Percentiles rank a stretch among this genome's conserved stretches.
Conservation (phyloP, 2,888 invertebrate genomes). For the Ormyrus pomaceus region DNA sequence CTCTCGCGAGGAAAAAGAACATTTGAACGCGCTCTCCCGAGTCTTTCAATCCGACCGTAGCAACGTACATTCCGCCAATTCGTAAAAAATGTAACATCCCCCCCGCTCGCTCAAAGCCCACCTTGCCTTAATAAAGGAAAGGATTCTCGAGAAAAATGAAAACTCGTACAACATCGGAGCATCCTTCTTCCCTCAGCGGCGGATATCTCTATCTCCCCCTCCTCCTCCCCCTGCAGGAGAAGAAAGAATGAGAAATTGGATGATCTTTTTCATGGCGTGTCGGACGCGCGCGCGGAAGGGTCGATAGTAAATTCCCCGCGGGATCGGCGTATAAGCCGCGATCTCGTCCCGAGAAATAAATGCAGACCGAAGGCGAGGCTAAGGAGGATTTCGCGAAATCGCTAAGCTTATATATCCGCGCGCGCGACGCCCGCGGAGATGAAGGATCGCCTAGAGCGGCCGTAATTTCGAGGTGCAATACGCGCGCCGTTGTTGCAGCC, state of each 20-base stretch:
- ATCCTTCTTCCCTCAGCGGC: constrained; percentile 2
- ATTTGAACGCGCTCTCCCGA: too few species aligned
- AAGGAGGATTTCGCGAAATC: constrained; percentile 3
- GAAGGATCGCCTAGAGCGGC: constrained; percentile 11
- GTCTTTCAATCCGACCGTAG: too few species aligned
- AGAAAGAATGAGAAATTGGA: constrained; percentile 51
- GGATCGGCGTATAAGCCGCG: neutral
- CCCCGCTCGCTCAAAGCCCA: neutral
- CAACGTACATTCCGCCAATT: too few species aligned
- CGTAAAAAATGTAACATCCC: too few species aligned
- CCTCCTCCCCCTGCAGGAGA: neutral
- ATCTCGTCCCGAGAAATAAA: constrained; percentile 22
- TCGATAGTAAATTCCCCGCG: constrained; percentile 45
- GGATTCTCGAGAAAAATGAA: constrained; percentile 40
- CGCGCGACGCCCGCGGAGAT: neutral
- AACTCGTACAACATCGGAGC: constrained; percentile 19
- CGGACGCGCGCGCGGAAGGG: constrained; percentile 12
- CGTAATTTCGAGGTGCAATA: constrained; percentile 24
- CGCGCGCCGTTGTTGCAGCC: neutral
- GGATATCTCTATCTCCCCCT: neutral
- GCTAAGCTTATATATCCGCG: neutral
- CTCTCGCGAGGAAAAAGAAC: too few species aligned
- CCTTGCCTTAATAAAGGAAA: constrained; percentile 15
- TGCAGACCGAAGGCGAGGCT: constrained; percentile 11
- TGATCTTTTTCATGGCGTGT: constrained; percentile 50